Conservation (phyloP, 2,113 vertebrate species). For the Rhinolophus ferrumequinum region DNA sequence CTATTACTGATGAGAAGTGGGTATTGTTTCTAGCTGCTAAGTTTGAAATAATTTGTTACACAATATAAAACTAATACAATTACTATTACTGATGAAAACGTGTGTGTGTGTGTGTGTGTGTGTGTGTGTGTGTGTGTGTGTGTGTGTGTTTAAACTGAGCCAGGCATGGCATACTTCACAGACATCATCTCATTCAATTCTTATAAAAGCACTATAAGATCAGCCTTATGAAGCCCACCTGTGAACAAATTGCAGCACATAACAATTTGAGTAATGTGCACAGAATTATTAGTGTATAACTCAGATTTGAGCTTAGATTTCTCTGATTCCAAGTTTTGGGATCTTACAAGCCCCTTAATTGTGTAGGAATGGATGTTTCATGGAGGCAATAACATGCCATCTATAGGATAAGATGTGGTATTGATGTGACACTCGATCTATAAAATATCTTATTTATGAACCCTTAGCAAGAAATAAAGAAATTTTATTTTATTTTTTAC, state of each 20-base stretch:
- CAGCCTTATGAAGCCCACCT: neutral
- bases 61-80: neutral
- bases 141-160: neutral
- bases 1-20: neutral
- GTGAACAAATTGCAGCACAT: neutral
- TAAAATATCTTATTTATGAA: neutral
- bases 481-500: conserved; percentile 14
- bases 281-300: neutral
- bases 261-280: neutral
- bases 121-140: too few relatives aligned
- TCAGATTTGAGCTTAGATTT: neutral
- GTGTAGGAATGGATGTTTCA: neutral
- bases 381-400: neutral
- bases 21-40: neutral
- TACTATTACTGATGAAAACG: neutral
- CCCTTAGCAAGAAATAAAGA: neutral
- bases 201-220: neutral
- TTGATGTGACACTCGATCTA: neutral
- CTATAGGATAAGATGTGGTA: neutral
- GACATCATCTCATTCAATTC: neutral
- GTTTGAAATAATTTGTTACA: neutral
- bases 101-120: too few relatives aligned
- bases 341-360: neutral
- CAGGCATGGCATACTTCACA: neutral
- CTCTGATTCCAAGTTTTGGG: neutral